phyloP scores from a whole-genome alignment of 2,888 invertebrate genomes.

The Lycia hirtaria region DNA sequence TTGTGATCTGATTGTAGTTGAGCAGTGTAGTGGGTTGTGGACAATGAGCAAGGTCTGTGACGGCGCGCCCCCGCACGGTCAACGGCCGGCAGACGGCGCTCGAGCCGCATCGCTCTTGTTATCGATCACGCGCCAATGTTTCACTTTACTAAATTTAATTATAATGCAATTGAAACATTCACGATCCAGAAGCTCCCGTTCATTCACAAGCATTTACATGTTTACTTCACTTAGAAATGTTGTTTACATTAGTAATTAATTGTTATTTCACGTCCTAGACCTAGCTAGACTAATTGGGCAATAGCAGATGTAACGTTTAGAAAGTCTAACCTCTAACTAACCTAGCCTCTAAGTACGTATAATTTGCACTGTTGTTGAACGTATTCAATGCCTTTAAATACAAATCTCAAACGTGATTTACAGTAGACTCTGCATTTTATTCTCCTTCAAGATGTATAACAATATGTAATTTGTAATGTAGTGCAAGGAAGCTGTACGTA shows the following conservation, averaged over 20 bases:
- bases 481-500: slow-evolving; percentile 8
- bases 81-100: slow-evolving; percentile 73
- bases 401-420: not conserved
- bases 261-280: slow-evolving; percentile 2
- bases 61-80: slow-evolving; percentile 75
- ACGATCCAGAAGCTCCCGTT: slow-evolving; percentile 20
- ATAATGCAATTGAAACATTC: slow-evolving; percentile 48
- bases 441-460: slow-evolving; percentile 3
- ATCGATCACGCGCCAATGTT: slow-evolving; percentile 76
- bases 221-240: slow-evolving; percentile 21
- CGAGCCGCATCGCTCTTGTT: slow-evolving; percentile 69
- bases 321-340: not conserved
- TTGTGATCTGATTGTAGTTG: slow-evolving; percentile 32
- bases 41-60: slow-evolving; percentile 69
- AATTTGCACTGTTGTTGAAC: not conserved
- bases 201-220: slow-evolving; percentile 20
- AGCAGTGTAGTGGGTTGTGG: slow-evolving; percentile 47
- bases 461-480: slow-evolving; percentile 2
- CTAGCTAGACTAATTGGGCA: slow-evolving; percentile 5
- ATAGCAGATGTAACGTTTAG: not conserved
- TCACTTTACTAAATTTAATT: slow-evolving; percentile 62
- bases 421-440: too few species aligned
- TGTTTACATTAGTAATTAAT: slow-evolving; percentile 28
- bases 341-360: too few species aligned
- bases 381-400: not conserved